Conservation (phyloP, 2,888 invertebrate genomes). For the Tuta absoluta region DNA sequence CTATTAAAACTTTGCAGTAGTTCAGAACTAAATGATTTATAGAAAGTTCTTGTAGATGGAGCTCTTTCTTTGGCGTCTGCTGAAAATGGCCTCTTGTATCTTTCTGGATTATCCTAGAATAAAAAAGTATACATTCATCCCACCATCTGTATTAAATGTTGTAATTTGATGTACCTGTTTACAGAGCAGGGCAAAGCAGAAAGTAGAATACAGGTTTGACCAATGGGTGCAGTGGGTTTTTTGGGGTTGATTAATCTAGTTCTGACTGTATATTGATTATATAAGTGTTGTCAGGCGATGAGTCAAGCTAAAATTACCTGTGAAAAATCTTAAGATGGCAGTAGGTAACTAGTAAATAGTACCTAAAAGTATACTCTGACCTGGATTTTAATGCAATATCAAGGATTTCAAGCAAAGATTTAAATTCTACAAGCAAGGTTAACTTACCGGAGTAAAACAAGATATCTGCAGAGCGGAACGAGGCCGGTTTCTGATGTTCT, state of each 20-base stretch:
- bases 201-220: too few relatives aligned
- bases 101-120: slow-evolving; percentile 64
- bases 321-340: too few relatives aligned
- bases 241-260: not conserved
- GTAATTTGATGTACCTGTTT: too few relatives aligned
- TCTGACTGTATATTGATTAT: not conserved
- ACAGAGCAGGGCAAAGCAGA: too few relatives aligned
- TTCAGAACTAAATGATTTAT: slow-evolving; percentile 67
- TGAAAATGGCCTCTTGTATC: slow-evolving; percentile 71
- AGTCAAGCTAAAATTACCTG: too few relatives aligned
- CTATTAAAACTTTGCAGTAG: slow-evolving; percentile 40
- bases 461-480: slow-evolving; percentile 71
- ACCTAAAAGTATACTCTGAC: too few relatives aligned
- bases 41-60: slow-evolving; percentile 60
- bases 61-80: slow-evolving; percentile 68
- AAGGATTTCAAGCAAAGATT: not conserved
- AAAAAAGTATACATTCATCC: slow-evolving; percentile 27
- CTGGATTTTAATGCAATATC: too few relatives aligned
- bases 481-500: slow-evolving; percentile 63
- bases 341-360: too few relatives aligned
- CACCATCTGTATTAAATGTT: too few relatives aligned
- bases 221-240: not conserved
- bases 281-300: too few relatives aligned
- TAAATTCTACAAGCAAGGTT: not conserved
- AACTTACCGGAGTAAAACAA: slow-evolving; percentile 61